A percentile compares a stretch with the other conserved stretches of the same genome.
Conservation (phyloP, 2,888 invertebrate genomes). For the Polydrusus pterygomalis region DNA sequence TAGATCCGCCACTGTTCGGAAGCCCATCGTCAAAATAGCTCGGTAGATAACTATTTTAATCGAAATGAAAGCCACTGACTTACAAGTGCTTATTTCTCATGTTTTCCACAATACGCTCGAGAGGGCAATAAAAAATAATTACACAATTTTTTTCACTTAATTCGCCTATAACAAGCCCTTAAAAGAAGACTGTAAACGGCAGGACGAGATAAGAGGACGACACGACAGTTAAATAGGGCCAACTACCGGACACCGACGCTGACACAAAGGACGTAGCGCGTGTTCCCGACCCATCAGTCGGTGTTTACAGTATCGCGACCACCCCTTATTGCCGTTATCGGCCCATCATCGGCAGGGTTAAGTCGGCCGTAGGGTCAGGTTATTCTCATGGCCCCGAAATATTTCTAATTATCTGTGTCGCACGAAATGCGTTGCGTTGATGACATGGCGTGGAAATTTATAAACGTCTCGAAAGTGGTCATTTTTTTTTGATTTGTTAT, state of each 20-base stretch:
- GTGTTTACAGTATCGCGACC: constrained; percentile 20
- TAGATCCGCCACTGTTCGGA: too few species aligned
- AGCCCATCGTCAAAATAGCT: too few species aligned
- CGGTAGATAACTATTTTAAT: too few species aligned
- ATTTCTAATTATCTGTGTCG: constrained; percentile 36
- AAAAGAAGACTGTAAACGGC: constrained; percentile 30
- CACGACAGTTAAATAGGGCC: constrained; percentile 40
- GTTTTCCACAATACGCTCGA: background rate
- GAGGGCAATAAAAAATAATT: constrained; percentile 14
- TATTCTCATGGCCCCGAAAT: constrained; percentile 28
- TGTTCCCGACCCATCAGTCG: constrained; percentile 29
- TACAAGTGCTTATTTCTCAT: constrained; percentile 3
- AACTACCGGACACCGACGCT: constrained; percentile 39
- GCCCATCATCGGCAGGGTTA: constrained; percentile 29
- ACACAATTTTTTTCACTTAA: constrained; percentile 31
- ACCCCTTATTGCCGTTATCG: constrained; percentile 19
- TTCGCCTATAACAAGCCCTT: constrained; percentile 24
- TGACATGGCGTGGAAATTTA: constrained; percentile 26
- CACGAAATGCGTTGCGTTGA: constrained; percentile 26
- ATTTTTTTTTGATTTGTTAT: constrained; percentile 10
- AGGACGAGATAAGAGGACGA: constrained; percentile 34
- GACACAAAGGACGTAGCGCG: constrained; percentile 22
- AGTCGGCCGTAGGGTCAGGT: constrained; percentile 26
- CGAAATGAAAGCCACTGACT: background rate
- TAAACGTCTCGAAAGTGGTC: constrained; percentile 8